phyloP scores from a whole-genome alignment of 1,140 invertebrate genomes.

The Caenorhabditis elegans region WBcel235 BX284604.4:15040501-15041000 shows the following conservation, averaged over 20 bases:
- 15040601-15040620: neutral
- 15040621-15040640: neutral
- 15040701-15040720: neutral
- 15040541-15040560: no score
- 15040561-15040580: no score
- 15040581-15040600: neutral
- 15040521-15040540: no score
- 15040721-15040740: neutral
- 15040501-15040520: neutral
- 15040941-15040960: conserved; percentile 9
- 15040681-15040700: neutral
- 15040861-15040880: neutral
- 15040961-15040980: neutral
- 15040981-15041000: neutral
- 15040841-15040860: neutral
- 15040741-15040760: neutral
- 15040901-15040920: neutral
- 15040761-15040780: neutral
- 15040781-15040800: no score
- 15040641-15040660: neutral
- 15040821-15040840: neutral
- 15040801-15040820: no score
- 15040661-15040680: neutral
- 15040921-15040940: neutral
- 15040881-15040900: neutral